phyloP scores from a whole-genome alignment of 2,797 vertebrate genomes.

The Todus mexicanus region DNA sequence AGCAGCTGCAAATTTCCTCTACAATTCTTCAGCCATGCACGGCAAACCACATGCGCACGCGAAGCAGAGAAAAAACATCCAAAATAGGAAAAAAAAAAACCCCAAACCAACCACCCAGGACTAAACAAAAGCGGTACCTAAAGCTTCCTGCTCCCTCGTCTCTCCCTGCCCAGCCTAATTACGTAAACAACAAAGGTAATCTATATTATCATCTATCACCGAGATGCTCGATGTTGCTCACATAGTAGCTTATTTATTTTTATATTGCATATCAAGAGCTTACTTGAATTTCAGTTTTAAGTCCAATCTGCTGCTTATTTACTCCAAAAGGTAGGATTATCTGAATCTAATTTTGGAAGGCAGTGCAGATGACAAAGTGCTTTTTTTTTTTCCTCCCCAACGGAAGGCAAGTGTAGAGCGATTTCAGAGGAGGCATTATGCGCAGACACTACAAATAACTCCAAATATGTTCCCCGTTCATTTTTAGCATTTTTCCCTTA shows the following conservation, averaged over 20 bases:
- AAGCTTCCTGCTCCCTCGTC: neutral
- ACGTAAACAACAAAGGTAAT: conserved; percentile 20
- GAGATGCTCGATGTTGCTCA: neutral
- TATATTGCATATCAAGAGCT: conserved; percentile 17
- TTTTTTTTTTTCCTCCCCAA: neutral
- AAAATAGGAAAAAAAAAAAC: neutral
- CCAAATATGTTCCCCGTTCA: neutral
- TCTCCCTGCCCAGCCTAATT: neutral
- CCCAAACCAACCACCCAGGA: neutral
- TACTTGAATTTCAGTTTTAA: conserved; percentile 49
- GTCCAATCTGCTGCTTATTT: conserved; percentile 57
- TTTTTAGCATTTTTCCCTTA: conserved; percentile 8
- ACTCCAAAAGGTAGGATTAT: conserved; percentile 58
- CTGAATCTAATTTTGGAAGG: conserved; percentile 51
- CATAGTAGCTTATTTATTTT: conserved; percentile 50
- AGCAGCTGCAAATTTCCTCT: conserved; percentile 32
- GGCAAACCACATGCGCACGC: neutral
- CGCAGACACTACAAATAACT: conserved; percentile 7
- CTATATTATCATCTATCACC: conserved; percentile 33
- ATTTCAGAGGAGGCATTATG: conserved; percentile 15
- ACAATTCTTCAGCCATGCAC: neutral
- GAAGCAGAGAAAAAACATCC: neutral
- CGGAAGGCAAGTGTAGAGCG: neutral
- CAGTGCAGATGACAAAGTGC: conserved; percentile 55
- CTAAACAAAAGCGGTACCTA: neutral